Percentiles rank a stretch among this genome's conserved stretches.
Conservation (phyloP, 2,888 invertebrate genomes). For the Lycia hirtaria region DNA sequence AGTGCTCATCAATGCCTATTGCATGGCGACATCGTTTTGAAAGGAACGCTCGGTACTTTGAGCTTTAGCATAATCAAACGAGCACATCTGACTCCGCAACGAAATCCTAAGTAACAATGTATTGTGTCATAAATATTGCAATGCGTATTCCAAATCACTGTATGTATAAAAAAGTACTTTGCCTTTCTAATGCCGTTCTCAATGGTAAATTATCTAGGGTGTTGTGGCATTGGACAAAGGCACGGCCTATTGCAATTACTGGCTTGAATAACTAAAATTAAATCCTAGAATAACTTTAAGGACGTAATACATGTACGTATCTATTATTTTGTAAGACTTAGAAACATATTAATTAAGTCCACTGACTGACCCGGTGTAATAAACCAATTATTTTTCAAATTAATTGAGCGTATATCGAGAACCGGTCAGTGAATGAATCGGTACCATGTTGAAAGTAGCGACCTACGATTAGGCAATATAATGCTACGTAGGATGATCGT, state of each 20-base stretch:
- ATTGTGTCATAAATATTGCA: slow-evolving; percentile 38
- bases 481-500: slow-evolving; percentile 65
- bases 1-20: slow-evolving; percentile 4
- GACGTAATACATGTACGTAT: neutral
- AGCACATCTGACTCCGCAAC: slow-evolving; percentile 10
- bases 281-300: neutral
- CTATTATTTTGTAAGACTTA: slow-evolving; percentile 65
- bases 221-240: slow-evolving; percentile 52
- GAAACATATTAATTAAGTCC: slow-evolving; percentile 60
- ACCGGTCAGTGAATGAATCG: slow-evolving; percentile 71
- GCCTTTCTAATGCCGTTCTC: slow-evolving; percentile 70
- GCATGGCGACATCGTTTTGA: slow-evolving; percentile 50
- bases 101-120: slow-evolving; percentile 24
- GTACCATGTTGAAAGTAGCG: slow-evolving; percentile 75
- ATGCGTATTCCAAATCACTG: slow-evolving; percentile 46
- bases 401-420: slow-evolving; percentile 70
- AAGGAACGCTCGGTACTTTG: slow-evolving; percentile 23
- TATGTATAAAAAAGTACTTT: slow-evolving; percentile 51
- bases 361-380: slow-evolving; percentile 63
- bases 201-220: slow-evolving; percentile 50
- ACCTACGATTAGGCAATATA: slow-evolving; percentile 75
- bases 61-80: slow-evolving; percentile 4
- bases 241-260: slow-evolving; percentile 37
- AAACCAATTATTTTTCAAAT: slow-evolving; percentile 77
- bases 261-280: neutral